Percentiles rank a stretch among this genome's conserved stretches.
phyloP scores from a whole-genome alignment of 2,797 vertebrate genomes.

The Crocodylus rhombifer region DNA sequence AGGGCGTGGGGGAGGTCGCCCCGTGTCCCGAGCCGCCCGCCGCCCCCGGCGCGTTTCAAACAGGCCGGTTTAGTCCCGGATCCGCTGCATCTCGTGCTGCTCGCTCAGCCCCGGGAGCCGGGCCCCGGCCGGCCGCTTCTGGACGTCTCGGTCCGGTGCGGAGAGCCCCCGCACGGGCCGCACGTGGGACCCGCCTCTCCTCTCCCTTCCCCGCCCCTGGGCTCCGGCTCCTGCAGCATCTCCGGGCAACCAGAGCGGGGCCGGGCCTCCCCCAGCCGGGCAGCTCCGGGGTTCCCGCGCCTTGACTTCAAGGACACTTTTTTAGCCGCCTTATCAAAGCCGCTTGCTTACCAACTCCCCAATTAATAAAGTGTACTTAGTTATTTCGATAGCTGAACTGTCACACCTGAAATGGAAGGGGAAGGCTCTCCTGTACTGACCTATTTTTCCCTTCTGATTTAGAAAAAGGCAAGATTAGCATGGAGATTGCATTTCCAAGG shows the following conservation, averaged over 20 bases:
- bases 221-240: background rate
- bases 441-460: conserved; percentile 84
- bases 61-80: background rate
- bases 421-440: conserved; percentile 75
- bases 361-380: conserved; percentile 82
- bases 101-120: no score
- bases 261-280: no score
- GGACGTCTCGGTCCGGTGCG: no score
- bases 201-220: background rate
- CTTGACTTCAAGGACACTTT: background rate
- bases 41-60: background rate
- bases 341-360: conserved; percentile 66
- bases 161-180: no score
- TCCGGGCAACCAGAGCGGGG: background rate
- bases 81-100: background rate
- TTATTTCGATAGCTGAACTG: conserved; percentile 82
- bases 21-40: background rate
- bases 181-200: no score
- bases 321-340: conserved; percentile 42
- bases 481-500: conserved; percentile 86
- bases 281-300: background rate
- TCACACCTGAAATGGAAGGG: conserved; percentile 72
- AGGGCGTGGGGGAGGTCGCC: background rate
- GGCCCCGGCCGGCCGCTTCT: no score
- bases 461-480: conserved; percentile 83